These are phyloP conservation scores for Idaea straminata DNA, from an alignment of 2,888 invertebrate genomes.

Conservation along the genomic window DNA sequence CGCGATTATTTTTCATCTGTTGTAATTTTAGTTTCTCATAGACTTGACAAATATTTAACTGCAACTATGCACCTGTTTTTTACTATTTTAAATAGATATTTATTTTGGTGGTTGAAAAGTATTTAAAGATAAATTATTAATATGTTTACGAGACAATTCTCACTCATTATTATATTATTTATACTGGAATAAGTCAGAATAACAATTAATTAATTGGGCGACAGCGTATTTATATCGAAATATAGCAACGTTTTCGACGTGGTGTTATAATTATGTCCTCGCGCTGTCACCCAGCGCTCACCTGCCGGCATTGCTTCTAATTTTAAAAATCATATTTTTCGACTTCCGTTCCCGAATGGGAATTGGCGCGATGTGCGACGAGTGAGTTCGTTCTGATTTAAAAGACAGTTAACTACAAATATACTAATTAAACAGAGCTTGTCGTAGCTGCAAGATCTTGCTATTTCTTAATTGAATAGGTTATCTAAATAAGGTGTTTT, in stretches of 20 bases:
- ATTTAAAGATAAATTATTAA: conserved; percentile 11
- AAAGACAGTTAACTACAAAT: not conserved
- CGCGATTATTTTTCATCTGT: conserved; percentile 50
- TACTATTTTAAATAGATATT: conserved; percentile 8
- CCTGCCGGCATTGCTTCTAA: conserved; percentile 72
- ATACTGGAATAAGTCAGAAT: conserved; percentile 6
- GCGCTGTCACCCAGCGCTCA: conserved; percentile 62
- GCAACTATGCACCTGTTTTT: conserved; percentile 30
- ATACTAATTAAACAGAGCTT: too few species aligned
- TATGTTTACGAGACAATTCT: conserved; percentile 9
- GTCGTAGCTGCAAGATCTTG: too few species aligned
- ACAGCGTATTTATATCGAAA: conserved; percentile 49
- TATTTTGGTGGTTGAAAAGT: conserved; percentile 10
- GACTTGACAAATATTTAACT: conserved; percentile 50
- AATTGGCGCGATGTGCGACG: conserved; percentile 63
- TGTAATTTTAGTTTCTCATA: conserved; percentile 40
- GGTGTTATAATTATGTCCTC: conserved; percentile 33
- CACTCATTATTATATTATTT: conserved; percentile 2
- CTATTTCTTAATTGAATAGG: too few species aligned
- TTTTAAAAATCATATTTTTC: conserved; percentile 77
- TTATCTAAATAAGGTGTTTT: too few species aligned
- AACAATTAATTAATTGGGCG: conserved; percentile 55
- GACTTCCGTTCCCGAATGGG: conserved; percentile 75
- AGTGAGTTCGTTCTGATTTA: conserved; percentile 29
- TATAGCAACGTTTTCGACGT: conserved; percentile 29